phyloP scores from a whole-genome alignment of 1,140 invertebrate species.

The Centruroides vittatus region DNA sequence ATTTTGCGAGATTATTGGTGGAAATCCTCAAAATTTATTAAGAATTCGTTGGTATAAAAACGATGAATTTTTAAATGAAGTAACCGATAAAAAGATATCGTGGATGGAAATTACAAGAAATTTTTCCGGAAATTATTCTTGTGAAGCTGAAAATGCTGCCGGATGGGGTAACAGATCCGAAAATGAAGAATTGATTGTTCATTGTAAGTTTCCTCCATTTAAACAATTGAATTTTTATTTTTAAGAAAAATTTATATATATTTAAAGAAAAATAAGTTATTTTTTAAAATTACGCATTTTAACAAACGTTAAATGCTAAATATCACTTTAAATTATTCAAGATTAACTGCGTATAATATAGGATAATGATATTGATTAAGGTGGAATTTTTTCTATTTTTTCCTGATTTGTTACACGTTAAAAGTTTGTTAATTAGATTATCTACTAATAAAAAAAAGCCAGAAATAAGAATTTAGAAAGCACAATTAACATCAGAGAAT shows the following conservation, averaged over 20 bases:
- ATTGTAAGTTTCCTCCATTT: conserved; percentile 46
- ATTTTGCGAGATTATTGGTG: conserved; percentile 54
- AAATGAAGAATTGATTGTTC: conserved; percentile 53
- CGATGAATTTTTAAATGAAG: conserved; percentile 61
- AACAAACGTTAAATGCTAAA: not conserved
- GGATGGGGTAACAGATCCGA: conserved; percentile 64
- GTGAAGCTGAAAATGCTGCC: conserved; percentile 67
- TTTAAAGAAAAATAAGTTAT: too few relatives aligned
- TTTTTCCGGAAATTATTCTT: conserved; percentile 85
- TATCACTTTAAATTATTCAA: too few relatives aligned
- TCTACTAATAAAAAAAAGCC: too few relatives aligned
- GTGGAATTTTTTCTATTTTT: too few relatives aligned
- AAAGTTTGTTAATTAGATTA: too few relatives aligned
- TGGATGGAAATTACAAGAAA: conserved; percentile 50
- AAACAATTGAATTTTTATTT: not conserved
- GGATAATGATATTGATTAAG: too few relatives aligned
- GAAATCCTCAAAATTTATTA: conserved; percentile 32
- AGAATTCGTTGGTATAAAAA: conserved; percentile 59
- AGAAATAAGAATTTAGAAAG: too few relatives aligned
- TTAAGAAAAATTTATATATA: too few relatives aligned
- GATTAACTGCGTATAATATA: too few relatives aligned
- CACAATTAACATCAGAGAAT: too few relatives aligned
- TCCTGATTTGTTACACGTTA: too few relatives aligned
- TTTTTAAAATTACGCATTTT: not conserved
- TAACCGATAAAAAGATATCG: conserved; percentile 51